Evolutionary conservation across 2,888 invertebrate genomes (phyloP), one percentile per base, ranked within the genome.

Genomic region (Pilophorus perplexus): DNA sequence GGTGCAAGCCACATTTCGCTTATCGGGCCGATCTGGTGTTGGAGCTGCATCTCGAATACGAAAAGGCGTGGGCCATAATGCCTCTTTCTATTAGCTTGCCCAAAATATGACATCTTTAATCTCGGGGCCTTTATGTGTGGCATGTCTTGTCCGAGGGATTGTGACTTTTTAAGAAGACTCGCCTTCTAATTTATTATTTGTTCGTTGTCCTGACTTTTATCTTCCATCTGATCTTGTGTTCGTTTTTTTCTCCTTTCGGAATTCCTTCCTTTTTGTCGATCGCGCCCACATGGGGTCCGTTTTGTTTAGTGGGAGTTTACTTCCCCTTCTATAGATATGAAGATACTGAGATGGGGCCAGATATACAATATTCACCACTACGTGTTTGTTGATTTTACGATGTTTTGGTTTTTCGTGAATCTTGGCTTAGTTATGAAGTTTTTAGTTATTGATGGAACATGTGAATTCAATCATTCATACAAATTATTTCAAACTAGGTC

Each of bases 91-190:
- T 52, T 52, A 52, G 27, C 52, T 14, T n/a, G 16, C n/a, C 28
- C 52, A 25, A 52, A 52, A 52, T 52, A 52, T 52, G 52, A 52
- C 52, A 25, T 52, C 52, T 28, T 16, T 52, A 52, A 28, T 14
- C 52, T 12, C 33, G 33, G 28, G 52, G 18, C 52, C 52, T 23
- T 52, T 23, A 23, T 28, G 52, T 52, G 52, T 52, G 33, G 33
- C 33, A 33, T 12, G 33, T 52, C 23, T 23, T 16, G 28, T 28
- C 28, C 28, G 12, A 33, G 33, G 33, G 16, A 52, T 52, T 52
- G 52, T 52, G 52, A 52, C 52, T 52, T 52, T 52, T 52, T 52
- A 52, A 28, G 52, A 52, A 52, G 52, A 18, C 28, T 52, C 22
- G 27, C 8, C n/a, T 33, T 33, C 25, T 52, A 52, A 52, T 28